Conservation (phyloP, 2,888 invertebrate genomes). For the Poecilobothrus nobilitatus region DNA sequence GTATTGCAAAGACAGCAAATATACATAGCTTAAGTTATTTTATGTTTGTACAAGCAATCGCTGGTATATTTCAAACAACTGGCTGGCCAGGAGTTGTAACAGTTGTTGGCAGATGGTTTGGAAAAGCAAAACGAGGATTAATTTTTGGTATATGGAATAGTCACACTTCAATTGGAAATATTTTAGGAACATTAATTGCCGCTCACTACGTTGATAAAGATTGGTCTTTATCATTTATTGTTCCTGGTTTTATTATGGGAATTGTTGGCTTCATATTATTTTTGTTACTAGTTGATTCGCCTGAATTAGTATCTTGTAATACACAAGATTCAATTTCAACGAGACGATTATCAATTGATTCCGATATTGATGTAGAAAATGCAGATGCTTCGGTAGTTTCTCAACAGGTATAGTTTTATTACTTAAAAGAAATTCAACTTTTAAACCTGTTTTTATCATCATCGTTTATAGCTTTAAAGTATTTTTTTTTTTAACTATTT, state of each 20-base stretch:
- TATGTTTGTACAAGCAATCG: constrained; percentile 72
- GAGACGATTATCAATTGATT: constrained; percentile 25
- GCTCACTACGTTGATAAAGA: constrained; percentile 74
- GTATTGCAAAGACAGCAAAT: constrained; percentile 69
- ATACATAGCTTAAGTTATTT: constrained; percentile 80
- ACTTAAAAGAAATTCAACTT: neutral
- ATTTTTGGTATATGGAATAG: constrained; percentile 97
- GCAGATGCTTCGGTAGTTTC: constrained; percentile 23
- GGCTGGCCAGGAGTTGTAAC: constrained; percentile 96
- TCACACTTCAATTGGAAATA: constrained; percentile 92
- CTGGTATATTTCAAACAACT: constrained; percentile 83
- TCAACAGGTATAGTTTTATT: constrained; percentile 44
- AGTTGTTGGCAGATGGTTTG: constrained; percentile 94
- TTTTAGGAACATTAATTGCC: constrained; percentile 82
- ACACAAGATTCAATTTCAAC: constrained; percentile 24
- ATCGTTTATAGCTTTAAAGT: neutral
- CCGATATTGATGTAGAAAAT: constrained; percentile 45
- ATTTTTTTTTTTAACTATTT: neutral
- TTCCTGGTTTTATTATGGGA: constrained; percentile 79
- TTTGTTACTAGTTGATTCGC: constrained; percentile 76
- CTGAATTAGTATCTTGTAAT: constrained; percentile 58
- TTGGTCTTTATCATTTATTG: constrained; percentile 88
- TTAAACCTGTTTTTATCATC: neutral
- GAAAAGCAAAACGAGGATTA: constrained; percentile 78
- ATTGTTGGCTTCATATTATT: constrained; percentile 64